A percentile compares a stretch with the other conserved stretches of the same genome.
Evolutionary conservation across 2,113 vertebrate species (phyloP).

Genomic region (Hemicordylus capensis): DNA sequence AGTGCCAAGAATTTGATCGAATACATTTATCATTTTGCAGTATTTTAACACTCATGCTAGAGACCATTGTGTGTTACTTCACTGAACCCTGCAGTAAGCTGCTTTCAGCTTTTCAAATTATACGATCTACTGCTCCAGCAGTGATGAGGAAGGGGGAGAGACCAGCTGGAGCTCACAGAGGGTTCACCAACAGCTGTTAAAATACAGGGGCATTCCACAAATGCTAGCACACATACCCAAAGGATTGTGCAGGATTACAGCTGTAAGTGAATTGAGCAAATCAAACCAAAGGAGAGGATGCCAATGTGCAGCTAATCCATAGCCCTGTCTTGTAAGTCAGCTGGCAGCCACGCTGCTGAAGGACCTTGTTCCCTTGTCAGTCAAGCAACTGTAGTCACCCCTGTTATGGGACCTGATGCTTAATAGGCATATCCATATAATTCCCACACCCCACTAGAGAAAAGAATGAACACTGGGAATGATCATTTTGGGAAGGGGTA

Average conservation of each 20-base stretch:
- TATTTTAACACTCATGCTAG: no score
- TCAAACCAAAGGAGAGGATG: neutral
- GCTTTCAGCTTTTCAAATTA: neutral
- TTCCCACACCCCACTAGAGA: neutral
- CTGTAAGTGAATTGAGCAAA: neutral
- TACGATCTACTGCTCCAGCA: neutral
- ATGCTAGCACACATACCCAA: neutral
- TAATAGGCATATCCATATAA: neutral
- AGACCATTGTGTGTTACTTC: neutral
- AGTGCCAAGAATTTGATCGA: neutral
- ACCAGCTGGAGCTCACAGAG: slow-evolving; percentile 2
- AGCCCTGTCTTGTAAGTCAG: neutral
- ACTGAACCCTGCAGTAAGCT: neutral
- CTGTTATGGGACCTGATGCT: neutral
- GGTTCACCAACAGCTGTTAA: neutral
- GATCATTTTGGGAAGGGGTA: neutral
- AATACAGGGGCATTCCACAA: neutral
- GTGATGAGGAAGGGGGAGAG: neutral
- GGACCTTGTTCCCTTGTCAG: neutral
- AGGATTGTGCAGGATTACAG: neutral
- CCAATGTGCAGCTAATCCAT: neutral
- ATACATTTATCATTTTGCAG: no score
- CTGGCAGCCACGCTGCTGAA: neutral
- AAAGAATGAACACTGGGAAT: neutral
- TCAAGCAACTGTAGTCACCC: neutral